Percentiles rank a stretch among this genome's conserved stretches.
Evolutionary conservation across 2,797 vertebrate genomes (phyloP).

Genomic region (Pipistrellus pipistrellus): DNA sequence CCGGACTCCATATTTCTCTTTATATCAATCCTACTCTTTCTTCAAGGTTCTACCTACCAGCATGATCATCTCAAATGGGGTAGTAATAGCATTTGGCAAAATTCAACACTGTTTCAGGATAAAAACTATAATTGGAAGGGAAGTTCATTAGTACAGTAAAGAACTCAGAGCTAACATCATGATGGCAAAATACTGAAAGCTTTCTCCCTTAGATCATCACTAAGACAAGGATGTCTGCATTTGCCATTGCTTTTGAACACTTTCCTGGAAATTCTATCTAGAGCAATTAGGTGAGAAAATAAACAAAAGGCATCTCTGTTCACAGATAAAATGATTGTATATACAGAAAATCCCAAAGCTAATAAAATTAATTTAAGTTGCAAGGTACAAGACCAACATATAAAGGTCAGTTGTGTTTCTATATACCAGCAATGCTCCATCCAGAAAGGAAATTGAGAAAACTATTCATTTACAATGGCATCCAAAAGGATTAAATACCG

Average conservation of each 20-base stretch:
- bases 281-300: conserved; percentile 2
- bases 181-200: neutral
- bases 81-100: conserved; percentile 22
- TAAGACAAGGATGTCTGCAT: neutral
- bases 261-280: neutral
- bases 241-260: neutral
- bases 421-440: neutral
- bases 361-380: conserved; percentile 38
- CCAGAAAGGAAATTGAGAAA: conserved; percentile 51
- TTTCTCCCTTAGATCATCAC: neutral
- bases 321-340: neutral
- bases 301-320: conserved; percentile 20
- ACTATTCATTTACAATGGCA: neutral
- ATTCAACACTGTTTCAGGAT: neutral
- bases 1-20: neutral
- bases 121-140: neutral
- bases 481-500: neutral
- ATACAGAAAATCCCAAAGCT: neutral
- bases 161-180: neutral
- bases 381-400: neutral
- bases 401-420: neutral
- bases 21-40: neutral
- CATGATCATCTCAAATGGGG: neutral
- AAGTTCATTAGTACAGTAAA: neutral
- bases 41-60: neutral